phyloP scores from a whole-genome alignment of 2,888 invertebrate genomes.

The Limnephilus lunatus region DNA sequence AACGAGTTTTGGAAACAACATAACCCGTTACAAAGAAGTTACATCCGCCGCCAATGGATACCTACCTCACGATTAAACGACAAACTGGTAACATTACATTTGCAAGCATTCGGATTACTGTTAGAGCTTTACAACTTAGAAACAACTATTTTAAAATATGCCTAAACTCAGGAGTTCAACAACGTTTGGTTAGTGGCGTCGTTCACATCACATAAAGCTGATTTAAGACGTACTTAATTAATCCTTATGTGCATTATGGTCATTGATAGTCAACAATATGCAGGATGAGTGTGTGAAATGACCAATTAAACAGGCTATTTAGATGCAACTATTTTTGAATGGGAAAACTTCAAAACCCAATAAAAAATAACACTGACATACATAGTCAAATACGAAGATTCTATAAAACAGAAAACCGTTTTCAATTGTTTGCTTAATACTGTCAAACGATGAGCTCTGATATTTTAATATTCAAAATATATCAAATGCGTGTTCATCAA shows the following conservation, averaged over 20 bases:
- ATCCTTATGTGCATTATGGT: background rate
- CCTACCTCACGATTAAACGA: slow-evolving; percentile 1
- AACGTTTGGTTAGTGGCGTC: background rate
- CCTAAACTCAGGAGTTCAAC: background rate
- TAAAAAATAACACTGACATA: too few species aligned
- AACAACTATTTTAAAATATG: background rate
- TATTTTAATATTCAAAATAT: background rate
- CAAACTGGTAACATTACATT: slow-evolving; percentile 39
- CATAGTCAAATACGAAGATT: background rate
- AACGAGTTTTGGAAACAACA: slow-evolving; percentile 51
- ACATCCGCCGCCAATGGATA: slow-evolving; percentile 32
- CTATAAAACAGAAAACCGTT: too few species aligned
- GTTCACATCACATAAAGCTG: background rate
- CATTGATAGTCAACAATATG: background rate
- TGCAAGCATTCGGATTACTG: background rate
- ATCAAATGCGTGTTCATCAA: background rate
- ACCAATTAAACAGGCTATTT: background rate
- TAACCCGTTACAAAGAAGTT: slow-evolving; percentile 42
- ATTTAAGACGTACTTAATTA: background rate
- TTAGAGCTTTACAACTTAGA: background rate
- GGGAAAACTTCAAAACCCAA: background rate
- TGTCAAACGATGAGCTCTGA: background rate
- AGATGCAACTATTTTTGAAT: background rate
- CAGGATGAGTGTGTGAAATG: background rate
- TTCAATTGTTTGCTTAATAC: too few species aligned